Evolutionary conservation across 2,888 invertebrate species (phyloP).

Genomic region (Shargacucullia verbasci): DNA sequence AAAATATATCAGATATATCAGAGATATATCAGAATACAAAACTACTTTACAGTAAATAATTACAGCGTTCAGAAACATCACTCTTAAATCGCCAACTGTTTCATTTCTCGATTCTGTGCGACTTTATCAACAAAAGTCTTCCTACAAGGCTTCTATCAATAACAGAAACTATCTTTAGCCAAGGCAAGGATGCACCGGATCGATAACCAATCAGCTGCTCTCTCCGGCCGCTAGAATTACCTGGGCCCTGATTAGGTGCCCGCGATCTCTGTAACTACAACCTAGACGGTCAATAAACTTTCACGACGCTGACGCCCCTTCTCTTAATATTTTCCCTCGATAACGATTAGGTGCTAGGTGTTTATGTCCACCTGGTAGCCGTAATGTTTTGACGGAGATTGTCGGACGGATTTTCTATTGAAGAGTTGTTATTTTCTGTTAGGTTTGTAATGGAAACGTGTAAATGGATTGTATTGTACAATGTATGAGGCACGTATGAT

Average conservation of each 20-base stretch:
- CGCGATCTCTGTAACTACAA: conserved; percentile 68
- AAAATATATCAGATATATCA: too few relatives aligned
- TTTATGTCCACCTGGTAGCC: neutral
- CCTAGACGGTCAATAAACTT: conserved; percentile 67
- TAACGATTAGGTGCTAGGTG: conserved; percentile 43
- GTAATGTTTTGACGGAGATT: conserved; percentile 27
- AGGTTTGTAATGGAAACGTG: neutral
- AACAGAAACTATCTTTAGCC: conserved; percentile 67
- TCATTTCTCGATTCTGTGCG: neutral
- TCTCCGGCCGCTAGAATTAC: conserved; percentile 71
- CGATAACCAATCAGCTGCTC: conserved; percentile 84
- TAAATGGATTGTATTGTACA: neutral
- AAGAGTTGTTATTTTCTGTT: conserved; percentile 13
- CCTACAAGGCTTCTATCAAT: conserved; percentile 56
- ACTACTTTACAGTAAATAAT: too few relatives aligned
- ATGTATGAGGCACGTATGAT: too few relatives aligned
- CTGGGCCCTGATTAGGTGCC: conserved; percentile 79
- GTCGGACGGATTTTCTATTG: conserved; percentile 6
- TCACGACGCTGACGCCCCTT: conserved; percentile 29
- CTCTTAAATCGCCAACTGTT: neutral
- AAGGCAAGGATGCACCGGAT: conserved; percentile 71
- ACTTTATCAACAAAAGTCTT: conserved; percentile 7
- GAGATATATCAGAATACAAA: too few relatives aligned
- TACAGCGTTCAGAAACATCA: too few relatives aligned
- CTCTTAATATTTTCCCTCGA: conserved; percentile 45